These are phyloP conservation scores for Tachuris rubrigastra DNA, from an alignment of 2,113 vertebrate genomes.

Conservation along the genomic window DNA sequence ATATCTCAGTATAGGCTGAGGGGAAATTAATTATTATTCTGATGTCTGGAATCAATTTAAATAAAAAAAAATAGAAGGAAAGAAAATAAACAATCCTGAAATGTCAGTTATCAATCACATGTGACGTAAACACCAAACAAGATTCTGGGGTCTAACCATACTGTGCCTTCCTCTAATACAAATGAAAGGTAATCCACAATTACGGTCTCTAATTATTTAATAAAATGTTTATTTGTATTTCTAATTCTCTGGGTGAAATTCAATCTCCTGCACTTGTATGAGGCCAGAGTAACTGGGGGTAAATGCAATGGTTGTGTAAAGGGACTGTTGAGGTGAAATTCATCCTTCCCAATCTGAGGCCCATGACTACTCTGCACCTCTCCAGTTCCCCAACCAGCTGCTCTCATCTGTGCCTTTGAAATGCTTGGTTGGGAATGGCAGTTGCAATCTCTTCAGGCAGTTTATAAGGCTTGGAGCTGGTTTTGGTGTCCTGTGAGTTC, in stretches of 20 bases:
- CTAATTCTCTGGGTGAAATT: constrained; percentile 43
- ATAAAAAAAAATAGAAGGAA: neutral
- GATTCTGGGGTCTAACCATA: neutral
- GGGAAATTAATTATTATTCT: constrained; percentile 52
- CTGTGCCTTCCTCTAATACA: neutral
- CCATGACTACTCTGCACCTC: fast-evolving
- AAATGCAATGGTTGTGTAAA: neutral
- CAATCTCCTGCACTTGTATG: neutral
- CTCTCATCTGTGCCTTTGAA: neutral
- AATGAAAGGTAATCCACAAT: constrained; percentile 32
- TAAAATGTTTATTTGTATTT: constrained; percentile 53
- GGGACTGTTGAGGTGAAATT: constrained; percentile 13
- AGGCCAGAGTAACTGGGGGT: neutral
- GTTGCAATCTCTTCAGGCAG: neutral
- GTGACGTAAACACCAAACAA: neutral
- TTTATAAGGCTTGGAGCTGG: neutral
- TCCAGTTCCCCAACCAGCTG: constrained; percentile 1
- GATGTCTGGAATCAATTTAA: constrained; percentile 60
- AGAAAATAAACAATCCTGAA: neutral
- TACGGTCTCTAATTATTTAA: constrained; percentile 33
- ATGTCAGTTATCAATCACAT: constrained; percentile 29
- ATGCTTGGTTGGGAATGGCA: neutral
- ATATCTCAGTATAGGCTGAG: constrained; percentile 17
- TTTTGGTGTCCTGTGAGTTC: neutral
- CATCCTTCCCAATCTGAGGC: neutral